Base-by-base conservation (phyloP, 2,888 invertebrate genomes). In the Artemia sinica region DNA sequence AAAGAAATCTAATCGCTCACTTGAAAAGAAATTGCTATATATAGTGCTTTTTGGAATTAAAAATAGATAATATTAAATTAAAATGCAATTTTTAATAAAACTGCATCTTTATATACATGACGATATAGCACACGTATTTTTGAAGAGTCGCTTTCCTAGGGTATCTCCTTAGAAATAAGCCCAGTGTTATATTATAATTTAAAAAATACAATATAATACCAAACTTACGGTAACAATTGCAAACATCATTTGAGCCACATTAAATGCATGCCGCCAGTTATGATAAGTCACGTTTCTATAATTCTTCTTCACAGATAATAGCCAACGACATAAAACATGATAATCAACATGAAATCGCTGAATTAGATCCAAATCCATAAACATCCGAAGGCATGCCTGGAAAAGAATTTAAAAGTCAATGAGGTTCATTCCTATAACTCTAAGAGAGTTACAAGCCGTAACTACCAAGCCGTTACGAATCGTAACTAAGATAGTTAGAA, bases 181-280 rank as follows among this genome's bases (percentile, higher is more conserved):
- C 41, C 8, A 51, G 28, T 18, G 28, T 48, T 1, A 10, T 48
- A 48, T 4, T 49, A n/a, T n/a, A 49, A 49, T 7, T 49, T 18
- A 14, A 14, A 65, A 28, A 28, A 28, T 28, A 28, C 28, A 28
- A 28, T 28, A 28, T 9, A 18, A 58, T 28, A 69, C 49, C 8
- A 65, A 49, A 80, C 85, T 84, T 78, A 91, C 91, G 73, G 88
- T 91, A 72, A 95, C 80, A 76, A 94, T 93, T 71, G 93, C 86
- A 79, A 94, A 95, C 94, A 94, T 94, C 87, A 93, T 93, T 79
- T 95, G 94, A 4, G 92, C 91, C 66, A 95, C 94, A 78, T 94
- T 94, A 80, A 95, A 94, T 67, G 94, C 94, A 76, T 95, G 95
- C 75, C 93, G 83, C 94, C 93, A 94, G 78, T 94, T 94, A 79